Conservation (phyloP, 1,140 invertebrate species). For the Delia radicum region DNA sequence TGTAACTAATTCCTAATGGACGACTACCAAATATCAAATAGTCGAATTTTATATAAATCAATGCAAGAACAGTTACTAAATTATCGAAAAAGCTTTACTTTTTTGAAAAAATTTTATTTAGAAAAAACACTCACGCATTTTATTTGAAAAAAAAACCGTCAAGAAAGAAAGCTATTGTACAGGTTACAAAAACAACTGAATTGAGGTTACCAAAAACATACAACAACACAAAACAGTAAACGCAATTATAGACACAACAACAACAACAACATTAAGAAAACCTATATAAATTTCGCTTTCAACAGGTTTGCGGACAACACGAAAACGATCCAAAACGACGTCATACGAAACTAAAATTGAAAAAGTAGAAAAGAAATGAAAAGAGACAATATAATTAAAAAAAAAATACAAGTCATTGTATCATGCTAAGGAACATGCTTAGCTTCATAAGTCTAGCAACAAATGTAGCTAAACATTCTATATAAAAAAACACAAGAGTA, state of each 20-base stretch:
- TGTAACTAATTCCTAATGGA: neutral
- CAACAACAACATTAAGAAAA: conserved; percentile 13
- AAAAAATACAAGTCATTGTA: too few relatives aligned
- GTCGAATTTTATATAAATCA: neutral
- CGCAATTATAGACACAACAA: conserved; percentile 19
- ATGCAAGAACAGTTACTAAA: neutral
- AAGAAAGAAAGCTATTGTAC: conserved; percentile 13
- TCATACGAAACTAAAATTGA: neutral
- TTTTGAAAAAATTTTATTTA: neutral
- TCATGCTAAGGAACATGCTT: neutral
- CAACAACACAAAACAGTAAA: neutral
- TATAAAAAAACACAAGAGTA: neutral
- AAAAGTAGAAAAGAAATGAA: neutral
- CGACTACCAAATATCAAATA: neutral
- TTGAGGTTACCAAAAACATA: conserved; percentile 9
- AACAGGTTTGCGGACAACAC: conserved; percentile 47
- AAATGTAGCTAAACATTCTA: conserved; percentile 6
- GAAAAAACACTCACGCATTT: conserved; percentile 12
- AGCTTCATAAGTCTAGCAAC: neutral
- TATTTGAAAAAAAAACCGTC: conserved; percentile 24
- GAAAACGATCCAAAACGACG: neutral
- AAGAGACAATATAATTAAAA: neutral
- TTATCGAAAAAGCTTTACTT: neutral
- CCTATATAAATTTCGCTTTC: conserved; percentile 53
- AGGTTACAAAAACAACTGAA: conserved; percentile 7